Evolutionary conservation across 1,140 invertebrate species (phyloP).

Genomic region (Oedothorax gibbosus): DNA sequence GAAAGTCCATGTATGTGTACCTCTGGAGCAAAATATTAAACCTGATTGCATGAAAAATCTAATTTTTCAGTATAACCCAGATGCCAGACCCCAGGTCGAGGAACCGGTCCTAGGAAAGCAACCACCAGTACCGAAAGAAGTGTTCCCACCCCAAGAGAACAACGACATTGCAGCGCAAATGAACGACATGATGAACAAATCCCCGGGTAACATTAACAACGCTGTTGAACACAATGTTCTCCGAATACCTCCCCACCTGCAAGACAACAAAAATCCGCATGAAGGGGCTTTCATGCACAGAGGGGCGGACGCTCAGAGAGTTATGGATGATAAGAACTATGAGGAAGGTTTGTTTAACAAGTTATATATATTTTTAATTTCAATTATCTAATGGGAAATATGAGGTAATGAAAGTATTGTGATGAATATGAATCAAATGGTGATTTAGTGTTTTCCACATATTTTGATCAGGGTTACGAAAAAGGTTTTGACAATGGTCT

Average conservation of each 20-base stretch:
- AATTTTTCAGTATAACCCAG: slow-evolving; percentile 27
- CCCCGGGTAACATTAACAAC: slow-evolving; percentile 50
- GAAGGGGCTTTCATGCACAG: slow-evolving; percentile 27
- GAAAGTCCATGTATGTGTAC: neutral
- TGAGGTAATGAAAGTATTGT: neutral
- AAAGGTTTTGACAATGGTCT: too few species aligned
- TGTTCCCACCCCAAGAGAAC: slow-evolving; percentile 17
- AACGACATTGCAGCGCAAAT: slow-evolving; percentile 50
- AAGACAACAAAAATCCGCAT: neutral
- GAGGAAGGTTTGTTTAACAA: slow-evolving; percentile 35
- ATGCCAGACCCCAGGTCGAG: slow-evolving; percentile 40
- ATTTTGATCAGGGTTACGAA: too few species aligned
- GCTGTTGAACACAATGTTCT: slow-evolving; percentile 28
- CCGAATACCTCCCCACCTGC: slow-evolving; percentile 27
- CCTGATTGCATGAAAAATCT: neutral
- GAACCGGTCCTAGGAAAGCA: slow-evolving; percentile 8
- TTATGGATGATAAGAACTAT: slow-evolving; percentile 56
- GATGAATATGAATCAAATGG: neutral
- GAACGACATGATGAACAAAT: slow-evolving; percentile 58
- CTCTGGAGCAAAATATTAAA: neutral
- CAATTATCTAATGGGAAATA: neutral
- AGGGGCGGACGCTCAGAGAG: slow-evolving; percentile 20
- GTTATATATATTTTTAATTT: neutral
- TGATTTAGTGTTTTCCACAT: neutral
- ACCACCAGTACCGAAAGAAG: slow-evolving; percentile 19